Percentiles rank a stretch among this genome's conserved stretches.
phyloP scores from a whole-genome alignment of 2,888 invertebrate species.

The Cordylochernes scorpioides region DNA sequence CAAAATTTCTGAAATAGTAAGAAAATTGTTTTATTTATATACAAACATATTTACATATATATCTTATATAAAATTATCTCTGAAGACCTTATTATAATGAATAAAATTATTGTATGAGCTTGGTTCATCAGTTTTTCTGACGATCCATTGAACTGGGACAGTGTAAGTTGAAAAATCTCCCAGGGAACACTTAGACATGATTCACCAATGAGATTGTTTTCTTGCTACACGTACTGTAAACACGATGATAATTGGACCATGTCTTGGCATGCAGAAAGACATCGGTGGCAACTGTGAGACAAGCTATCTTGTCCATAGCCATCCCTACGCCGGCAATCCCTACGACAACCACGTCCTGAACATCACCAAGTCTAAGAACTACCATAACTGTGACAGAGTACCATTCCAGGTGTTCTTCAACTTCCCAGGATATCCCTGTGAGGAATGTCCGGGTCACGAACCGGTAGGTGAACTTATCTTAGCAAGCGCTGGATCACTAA shows the following conservation, averaged over 20 bases:
- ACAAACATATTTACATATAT: too few relatives aligned
- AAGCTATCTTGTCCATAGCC: constrained; percentile 12
- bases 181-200: too few relatives aligned
- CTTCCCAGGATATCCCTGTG: constrained; percentile 8
- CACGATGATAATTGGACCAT: constrained; percentile 8
- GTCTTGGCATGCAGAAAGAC: constrained; percentile 8
- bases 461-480: constrained; percentile 2
- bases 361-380: constrained; percentile 15
- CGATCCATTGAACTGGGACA: too few relatives aligned
- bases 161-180: too few relatives aligned
- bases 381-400: constrained; percentile 16
- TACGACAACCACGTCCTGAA: constrained; percentile 13
- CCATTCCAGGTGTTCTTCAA: constrained; percentile 10
- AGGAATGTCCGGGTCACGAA: constrained; percentile 3
- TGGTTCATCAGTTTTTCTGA: too few relatives aligned
- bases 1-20: too few relatives aligned
- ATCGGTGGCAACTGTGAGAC: constrained; percentile 16
- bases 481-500: neutral
- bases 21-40: too few relatives aligned
- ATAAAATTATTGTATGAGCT: too few relatives aligned
- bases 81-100: too few relatives aligned
- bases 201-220: too few relatives aligned
- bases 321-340: constrained; percentile 7
- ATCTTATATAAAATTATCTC: too few relatives aligned
- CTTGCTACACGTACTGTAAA: too few relatives aligned